Base-by-base conservation (phyloP, 2,888 invertebrate species). In the Penaeus monodon region DNA sequence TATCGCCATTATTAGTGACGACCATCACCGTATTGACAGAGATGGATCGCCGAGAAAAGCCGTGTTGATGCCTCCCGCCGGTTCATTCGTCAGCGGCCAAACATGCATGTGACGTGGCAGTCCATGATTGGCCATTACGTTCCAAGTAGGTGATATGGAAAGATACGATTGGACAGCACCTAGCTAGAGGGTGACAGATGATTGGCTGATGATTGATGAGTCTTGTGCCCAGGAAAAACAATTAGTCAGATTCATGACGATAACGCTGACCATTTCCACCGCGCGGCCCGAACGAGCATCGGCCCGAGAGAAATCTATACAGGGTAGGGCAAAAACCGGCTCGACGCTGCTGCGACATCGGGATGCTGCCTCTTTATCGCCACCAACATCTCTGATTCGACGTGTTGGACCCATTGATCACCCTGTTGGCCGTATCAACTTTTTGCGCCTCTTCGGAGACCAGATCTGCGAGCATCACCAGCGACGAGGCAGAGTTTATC, bases 381-480 rank as follows among this genome's bases (percentile, higher is more conserved):
- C 80, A 73, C 65, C 85, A 85, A 74, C 78, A 85, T 85, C 85
- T 79, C 38, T 73, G 85, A 68, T 74, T 38, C 73, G 74, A 79
- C 85, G 80, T 85, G 85, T 85, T 85, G 80, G 79, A 80, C 80
- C 85, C 85, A 85, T 85, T 85, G 85, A 85, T 85, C 85, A 85
- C 85, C 85, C 66, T 85, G 85, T 85, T 85, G 80, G 63, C 73
- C 85, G 70, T 85, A 85, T 85, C 85, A 73, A 85, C 80, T 85
- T 85, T 85, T 85, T 85, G 85, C 85, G 74, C 80, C 63, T 57
- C 74, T 27, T 73, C 64, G 38, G 70, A 63, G 80, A 85, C 85
- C 85, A 80, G 85, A 85, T 85, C 85, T 73, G 73, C 64, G 65
- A 27, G 65, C 79, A 85, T 80, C 84, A 77, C 57, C 14, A 57